A percentile compares a stretch with the other conserved stretches of the same genome.
Conservation (phyloP, 2,797 vertebrate genomes). For the Rhinatrema bivittatum region DNA sequence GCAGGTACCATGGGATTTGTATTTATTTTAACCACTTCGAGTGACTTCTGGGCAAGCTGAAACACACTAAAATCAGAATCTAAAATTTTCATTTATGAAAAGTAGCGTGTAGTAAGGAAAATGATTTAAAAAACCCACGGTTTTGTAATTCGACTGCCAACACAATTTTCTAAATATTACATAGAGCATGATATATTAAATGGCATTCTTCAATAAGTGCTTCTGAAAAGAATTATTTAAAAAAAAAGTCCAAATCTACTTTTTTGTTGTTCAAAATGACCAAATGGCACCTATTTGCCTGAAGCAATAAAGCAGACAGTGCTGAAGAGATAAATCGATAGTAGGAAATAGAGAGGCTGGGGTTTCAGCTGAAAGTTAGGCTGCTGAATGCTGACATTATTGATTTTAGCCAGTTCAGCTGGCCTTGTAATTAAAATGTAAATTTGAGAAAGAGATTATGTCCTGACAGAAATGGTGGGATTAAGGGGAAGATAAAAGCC, state of each 20-base stretch:
- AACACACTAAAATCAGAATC: too few relatives aligned
- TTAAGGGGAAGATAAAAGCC: conserved; percentile 85
- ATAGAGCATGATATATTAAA: neutral
- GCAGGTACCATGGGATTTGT: too few relatives aligned
- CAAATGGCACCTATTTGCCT: conserved; percentile 73
- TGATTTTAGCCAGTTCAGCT: conserved; percentile 90
- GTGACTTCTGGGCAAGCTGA: too few relatives aligned
- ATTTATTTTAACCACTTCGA: too few relatives aligned
- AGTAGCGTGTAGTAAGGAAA: too few relatives aligned
- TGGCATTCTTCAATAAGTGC: conserved; percentile 1
- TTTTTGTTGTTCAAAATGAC: conserved; percentile 64
- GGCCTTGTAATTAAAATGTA: conserved; percentile 99
- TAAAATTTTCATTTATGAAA: neutral
- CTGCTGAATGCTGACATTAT: conserved; percentile 75
- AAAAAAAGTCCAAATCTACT: conserved; percentile 28
- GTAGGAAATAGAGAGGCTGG: conserved; percentile 62
- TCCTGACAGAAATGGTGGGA: conserved; percentile 91
- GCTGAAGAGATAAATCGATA: conserved; percentile 74
- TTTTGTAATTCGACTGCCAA: too few relatives aligned
- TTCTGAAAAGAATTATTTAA: conserved; percentile 28
- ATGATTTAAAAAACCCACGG: too few relatives aligned
- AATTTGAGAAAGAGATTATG: conserved; percentile 97
- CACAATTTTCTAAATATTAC: too few relatives aligned
- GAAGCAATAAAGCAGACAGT: conserved; percentile 64
- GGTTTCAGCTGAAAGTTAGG: conserved; percentile 52